Conservation (phyloP, 2,888 invertebrate species). For the Spilarctia lutea region DNA sequence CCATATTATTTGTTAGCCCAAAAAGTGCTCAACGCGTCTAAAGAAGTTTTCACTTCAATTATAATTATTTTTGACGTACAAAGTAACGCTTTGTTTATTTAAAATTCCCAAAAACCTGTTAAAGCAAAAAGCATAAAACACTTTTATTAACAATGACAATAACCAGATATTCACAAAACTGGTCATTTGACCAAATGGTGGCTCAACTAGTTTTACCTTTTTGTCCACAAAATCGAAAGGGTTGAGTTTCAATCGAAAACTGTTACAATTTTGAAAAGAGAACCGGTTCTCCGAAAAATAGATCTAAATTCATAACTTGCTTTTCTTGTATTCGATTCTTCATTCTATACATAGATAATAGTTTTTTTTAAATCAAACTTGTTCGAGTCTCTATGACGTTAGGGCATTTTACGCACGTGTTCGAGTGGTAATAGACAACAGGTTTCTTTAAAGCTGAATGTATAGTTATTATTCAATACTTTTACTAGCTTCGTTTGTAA, state of each 20-base stretch:
- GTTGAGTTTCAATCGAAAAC: constrained; percentile 35
- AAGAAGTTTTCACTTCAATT: too few species aligned
- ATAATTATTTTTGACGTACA: too few species aligned
- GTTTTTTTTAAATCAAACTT: constrained; percentile 6
- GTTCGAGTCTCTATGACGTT: background rate
- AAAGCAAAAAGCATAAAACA: background rate
- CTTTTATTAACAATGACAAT: background rate
- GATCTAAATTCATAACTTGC: constrained; percentile 33
- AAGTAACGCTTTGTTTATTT: background rate
- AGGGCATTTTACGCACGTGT: constrained; percentile 8
- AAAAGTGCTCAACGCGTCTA: too few species aligned
- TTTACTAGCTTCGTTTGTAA: background rate
- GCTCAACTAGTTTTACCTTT: constrained; percentile 36
- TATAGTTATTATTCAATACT: background rate
- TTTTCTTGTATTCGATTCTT: constrained; percentile 25
- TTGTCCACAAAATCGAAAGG: constrained; percentile 39
- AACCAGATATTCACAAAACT: constrained; percentile 27
- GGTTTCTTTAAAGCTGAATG: background rate
- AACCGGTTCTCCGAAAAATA: constrained; percentile 34
- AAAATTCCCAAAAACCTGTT: background rate
- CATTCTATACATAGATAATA: constrained; percentile 4
- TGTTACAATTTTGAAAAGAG: constrained; percentile 38
- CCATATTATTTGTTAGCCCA: too few species aligned
- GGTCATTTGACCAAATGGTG: constrained; percentile 33
- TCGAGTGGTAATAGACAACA: background rate